Evolutionary conservation across 2,888 invertebrate genomes (phyloP), one percentile per base, ranked within the genome.

Genomic region (Oxystoma pomonae): DNA sequence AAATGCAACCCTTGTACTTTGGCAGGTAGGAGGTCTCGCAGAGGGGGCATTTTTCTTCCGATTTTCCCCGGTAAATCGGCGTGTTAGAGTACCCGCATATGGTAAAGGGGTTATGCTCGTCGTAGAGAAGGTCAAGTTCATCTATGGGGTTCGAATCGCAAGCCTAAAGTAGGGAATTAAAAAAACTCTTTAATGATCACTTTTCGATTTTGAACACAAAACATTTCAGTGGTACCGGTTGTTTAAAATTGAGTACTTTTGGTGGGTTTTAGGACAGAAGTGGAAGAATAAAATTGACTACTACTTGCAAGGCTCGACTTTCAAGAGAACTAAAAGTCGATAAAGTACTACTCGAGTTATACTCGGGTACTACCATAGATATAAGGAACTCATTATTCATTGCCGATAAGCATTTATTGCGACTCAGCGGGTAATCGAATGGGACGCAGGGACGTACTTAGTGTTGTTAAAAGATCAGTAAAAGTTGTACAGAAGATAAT

Each of bases 51-150:
- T 92, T 95, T 55, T 92, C 90, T 76, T 96, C 95, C 0, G 95
- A 91, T 74, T 96, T 96, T 20, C 98, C 98, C 74, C 94, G 87
- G 76, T 99, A 99, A 64, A 99, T 93, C 0, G 99, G 98, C 57
- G 89, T 91, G 81, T 92, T 98, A 20, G 92, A 90, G 35, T 90
- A 87, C 0, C 94, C 97, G 78, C 99, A 99, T 53, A 99, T 84
- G 63, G 88, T 89, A 80, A 99, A 99, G 0, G 99, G 99, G 82
- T 99, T 99, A 77, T 97, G 96, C 76, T 98, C 96, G 73, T 99
- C 98, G 75, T 99, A 99, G 0, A 88, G 83, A 60, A 99, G 78
- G 72, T 91, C 88, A 70, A 96, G 90, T 75, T 95, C 94, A 76
- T 98, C 97, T 0, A 87, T 85, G 21, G 74, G 68, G 70, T 91